A percentile compares a stretch with the other conserved stretches of the same genome.
Evolutionary conservation across 2,113 vertebrate species (phyloP).

Genomic region (Takifugu bimaculatus): DNA sequence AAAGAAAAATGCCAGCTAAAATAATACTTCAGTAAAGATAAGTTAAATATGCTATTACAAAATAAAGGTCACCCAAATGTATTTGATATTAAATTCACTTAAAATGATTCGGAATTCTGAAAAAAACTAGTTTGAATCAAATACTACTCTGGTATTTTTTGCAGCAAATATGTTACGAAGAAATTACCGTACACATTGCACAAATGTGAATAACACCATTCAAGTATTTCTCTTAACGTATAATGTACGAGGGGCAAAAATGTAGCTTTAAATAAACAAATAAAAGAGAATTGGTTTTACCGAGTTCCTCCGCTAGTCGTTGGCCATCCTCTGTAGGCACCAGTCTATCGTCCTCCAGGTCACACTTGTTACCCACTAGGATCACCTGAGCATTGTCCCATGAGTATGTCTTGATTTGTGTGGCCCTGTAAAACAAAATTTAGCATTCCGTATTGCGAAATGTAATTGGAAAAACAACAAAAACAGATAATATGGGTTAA

Average conservation of each 20-base stretch:
- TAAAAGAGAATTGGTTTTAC: conserved; percentile 44
- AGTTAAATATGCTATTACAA: no score
- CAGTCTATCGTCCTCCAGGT: conserved; percentile 81
- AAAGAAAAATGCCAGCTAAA: neutral
- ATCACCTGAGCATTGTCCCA: conserved; percentile 87
- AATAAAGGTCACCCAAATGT: no score
- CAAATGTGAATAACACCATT: no score
- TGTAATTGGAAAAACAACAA: neutral
- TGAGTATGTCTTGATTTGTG: conserved; percentile 85
- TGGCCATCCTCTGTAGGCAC: conserved; percentile 80
- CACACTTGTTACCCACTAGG: conserved; percentile 83
- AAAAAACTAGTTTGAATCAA: no score
- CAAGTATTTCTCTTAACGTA: no score
- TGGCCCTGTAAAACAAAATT: conserved; percentile 71
- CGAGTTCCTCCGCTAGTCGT: conserved; percentile 77
- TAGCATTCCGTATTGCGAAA: neutral
- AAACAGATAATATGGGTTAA: neutral
- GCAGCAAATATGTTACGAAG: no score
- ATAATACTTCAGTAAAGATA: neutral
- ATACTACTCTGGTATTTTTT: no score
- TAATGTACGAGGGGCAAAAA: no score
- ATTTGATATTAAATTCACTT: no score
- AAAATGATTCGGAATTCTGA: no score
- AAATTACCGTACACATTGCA: no score
- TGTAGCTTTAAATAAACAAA: no score